Evolutionary conservation across 2,797 vertebrate genomes (phyloP).

Genomic region (Anomalospiza imberbis): DNA sequence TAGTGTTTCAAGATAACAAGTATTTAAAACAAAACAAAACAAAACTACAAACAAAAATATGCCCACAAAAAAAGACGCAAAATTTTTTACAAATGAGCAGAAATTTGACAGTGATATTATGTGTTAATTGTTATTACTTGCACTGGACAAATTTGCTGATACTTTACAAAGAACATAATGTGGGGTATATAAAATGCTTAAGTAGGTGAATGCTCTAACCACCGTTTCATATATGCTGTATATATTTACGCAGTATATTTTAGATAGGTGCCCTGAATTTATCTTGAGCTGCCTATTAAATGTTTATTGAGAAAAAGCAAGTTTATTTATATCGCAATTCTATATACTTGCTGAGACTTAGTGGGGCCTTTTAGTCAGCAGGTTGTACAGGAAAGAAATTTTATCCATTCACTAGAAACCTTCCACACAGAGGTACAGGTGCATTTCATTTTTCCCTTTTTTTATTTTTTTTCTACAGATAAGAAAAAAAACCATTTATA

Average conservation of each 20-base stretch:
- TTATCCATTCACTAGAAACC: neutral
- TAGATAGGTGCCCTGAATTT: neutral
- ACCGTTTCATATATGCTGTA: neutral
- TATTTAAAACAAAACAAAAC: neutral
- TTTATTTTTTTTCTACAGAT: accelerated
- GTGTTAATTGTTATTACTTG: neutral
- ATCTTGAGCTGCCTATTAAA: neutral
- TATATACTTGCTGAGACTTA: neutral
- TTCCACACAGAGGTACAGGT: neutral
- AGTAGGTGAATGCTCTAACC: neutral
- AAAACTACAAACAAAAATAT: neutral
- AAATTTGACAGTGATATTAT: neutral
- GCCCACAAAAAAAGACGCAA: accelerated
- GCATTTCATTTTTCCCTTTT: accelerated
- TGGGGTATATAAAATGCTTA: neutral
- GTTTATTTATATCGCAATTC: neutral
- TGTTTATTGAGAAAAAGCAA: neutral
- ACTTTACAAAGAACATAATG: neutral
- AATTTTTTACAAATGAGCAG: neutral
- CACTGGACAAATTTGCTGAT: neutral
- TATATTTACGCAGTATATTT: neutral
- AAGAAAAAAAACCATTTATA: neutral
- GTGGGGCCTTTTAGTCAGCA: neutral
- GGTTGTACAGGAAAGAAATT: neutral
- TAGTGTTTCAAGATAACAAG: neutral